Evolutionary conservation across 2,113 vertebrate genomes (phyloP), one percentile per base, ranked within the genome.

Genomic region (Haemorhous mexicanus): DNA sequence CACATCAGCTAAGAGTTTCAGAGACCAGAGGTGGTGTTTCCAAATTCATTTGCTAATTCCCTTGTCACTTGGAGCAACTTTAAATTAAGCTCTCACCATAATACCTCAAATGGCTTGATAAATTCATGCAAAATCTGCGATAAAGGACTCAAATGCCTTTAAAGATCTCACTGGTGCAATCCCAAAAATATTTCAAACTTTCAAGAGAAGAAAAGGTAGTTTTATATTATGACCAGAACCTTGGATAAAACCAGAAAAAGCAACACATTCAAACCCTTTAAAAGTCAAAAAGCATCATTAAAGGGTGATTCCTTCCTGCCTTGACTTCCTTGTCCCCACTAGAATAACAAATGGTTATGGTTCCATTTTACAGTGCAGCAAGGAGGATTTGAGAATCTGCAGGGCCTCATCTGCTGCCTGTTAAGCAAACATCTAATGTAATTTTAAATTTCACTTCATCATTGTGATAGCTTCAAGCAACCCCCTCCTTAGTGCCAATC

Each of bases 391-490:
- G 95, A 96, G 97, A 96, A 96, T 97, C 96, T 94, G 75, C 97
- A 97, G 97, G 95, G 96, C 92, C 96, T 98, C 97, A 95, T 97
- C 95, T 97, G 94, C 94, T 97, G 96, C 94, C 97, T 94, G 96
- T 97, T 97, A 98, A 96, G 94, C 94, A 98, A 98, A 98, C 92
- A 98, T 87, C 90, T 96, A 97, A 97, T 91, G 97, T 82, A 97
- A 97, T 97, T 98, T 96, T 86, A 97, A 98, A 97, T 97, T 98
- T 97, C 96, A 97, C 89, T 98, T 97, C 94, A 96, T 96, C 97
- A 94, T 44, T 55, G 46, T 79, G 95, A 96, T 94, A 93, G 93
- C 90, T n/a, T 64, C 93, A 90, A 96, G 91, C 85, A 91, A 95
- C 46, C 67, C 73, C 87, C 62, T 93, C 63, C 81, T 44, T 81